phyloP scores from a whole-genome alignment of 2,797 vertebrate species.

The Hypotaenidia philippensis region DNA sequence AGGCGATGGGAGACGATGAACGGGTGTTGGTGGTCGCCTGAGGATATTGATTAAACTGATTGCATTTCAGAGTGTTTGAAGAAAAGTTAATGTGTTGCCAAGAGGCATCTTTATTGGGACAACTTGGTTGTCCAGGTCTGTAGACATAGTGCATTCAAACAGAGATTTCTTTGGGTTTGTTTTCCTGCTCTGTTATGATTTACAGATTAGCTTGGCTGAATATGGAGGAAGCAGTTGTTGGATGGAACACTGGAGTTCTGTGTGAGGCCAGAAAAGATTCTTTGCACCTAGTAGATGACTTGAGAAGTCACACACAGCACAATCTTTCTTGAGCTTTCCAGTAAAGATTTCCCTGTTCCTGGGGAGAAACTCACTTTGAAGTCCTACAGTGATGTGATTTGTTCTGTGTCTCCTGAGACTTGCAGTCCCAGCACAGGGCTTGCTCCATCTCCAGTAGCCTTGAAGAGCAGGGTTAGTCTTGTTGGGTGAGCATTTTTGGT shows the following conservation, averaged over 20 bases:
- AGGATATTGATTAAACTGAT: neutral
- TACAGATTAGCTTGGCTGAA: neutral
- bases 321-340: neutral
- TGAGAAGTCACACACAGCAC: neutral
- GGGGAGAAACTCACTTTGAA: neutral
- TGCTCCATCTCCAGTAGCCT: neutral
- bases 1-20: neutral
- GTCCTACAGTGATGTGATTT: neutral
- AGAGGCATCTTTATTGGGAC: neutral
- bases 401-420: neutral
- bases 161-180: neutral
- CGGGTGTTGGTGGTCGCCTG: neutral
- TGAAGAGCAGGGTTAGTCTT: fast-evolving
- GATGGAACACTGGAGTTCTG: neutral
- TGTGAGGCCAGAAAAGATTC: neutral
- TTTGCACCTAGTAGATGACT: neutral
- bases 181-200: neutral
- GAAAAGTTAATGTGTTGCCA: slow-evolving; percentile 27
- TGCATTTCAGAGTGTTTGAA: neutral
- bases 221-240: neutral
- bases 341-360: neutral
- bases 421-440: neutral
- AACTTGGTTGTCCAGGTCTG: neutral
- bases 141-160: neutral
- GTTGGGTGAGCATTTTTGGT: neutral